Conservation (phyloP, 1,140 invertebrate species). For the Zaprionus ghesquierei region DNA sequence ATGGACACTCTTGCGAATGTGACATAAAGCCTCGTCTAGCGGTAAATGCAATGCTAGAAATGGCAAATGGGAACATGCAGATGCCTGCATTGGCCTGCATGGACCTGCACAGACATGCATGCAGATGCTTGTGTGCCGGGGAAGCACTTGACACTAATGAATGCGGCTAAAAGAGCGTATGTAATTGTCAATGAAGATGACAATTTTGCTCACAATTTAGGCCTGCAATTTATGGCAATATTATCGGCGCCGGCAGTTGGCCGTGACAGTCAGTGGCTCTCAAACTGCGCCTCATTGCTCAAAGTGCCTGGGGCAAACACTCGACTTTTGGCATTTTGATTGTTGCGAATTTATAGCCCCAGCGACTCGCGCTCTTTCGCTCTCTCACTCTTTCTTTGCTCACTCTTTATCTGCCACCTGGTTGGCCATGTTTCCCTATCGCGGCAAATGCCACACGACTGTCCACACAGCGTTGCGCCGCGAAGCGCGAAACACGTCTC, state of each 20-base stretch:
- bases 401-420: constrained; percentile 39
- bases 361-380: constrained; percentile 17
- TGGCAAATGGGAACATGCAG: constrained; percentile 10
- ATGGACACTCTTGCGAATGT: constrained; percentile 11
- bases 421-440: constrained; percentile 51
- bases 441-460: constrained; percentile 43
- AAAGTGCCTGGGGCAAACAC: constrained; percentile 40
- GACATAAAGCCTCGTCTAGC: constrained; percentile 44
- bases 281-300: constrained; percentile 49
- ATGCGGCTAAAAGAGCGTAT: constrained; percentile 54
- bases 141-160: constrained; percentile 72
- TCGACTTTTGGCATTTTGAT: constrained; percentile 66
- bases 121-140: constrained; percentile 40
- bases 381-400: constrained; percentile 38
- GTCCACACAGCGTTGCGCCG: background rate
- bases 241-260: too few species aligned
- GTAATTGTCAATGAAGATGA: constrained; percentile 61
- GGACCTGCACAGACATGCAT: background rate
- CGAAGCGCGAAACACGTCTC: constrained; percentile 16
- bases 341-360: constrained; percentile 68
- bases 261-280: constrained; percentile 18
- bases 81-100: constrained; percentile 53
- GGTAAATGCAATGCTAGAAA: constrained; percentile 25
- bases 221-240: constrained; percentile 43
- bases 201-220: constrained; percentile 72